Evolutionary conservation across 1,140 invertebrate genomes (phyloP), one percentile per base, ranked within the genome.

Genomic region (Apolygus lucorum): DNA sequence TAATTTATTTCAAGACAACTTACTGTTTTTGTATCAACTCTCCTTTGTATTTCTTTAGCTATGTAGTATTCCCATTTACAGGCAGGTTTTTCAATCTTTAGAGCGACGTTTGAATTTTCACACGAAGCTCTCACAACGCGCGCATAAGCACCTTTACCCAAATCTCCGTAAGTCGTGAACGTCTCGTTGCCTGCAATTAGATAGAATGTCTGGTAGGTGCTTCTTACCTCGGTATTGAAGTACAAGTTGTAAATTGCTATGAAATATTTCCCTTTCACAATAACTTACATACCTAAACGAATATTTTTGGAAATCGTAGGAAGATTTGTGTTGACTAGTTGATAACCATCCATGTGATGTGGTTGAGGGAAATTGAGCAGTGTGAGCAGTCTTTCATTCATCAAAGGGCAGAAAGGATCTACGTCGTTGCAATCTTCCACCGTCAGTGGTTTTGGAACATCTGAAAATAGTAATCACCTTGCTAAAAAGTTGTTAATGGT

Each of bases 1-100:
- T n/a, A n/a, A n/a, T n/a, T n/a, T n/a, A n/a, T 11, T 62, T 22
- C 2, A 62, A 62, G 4, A 8, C 22, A 62, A 74, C 73, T 79
- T 84, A 89, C 85, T 86, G 88, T 84, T 76, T 86, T 82, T 21
- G 86, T 84, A 79, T 87, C 84, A 69, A 92, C 79, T 68, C 90
- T 84, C 34, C 82, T 78, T 74, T 88, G 86, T 72, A 92, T 84
- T 79, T 92, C 90, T 74, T 87, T 83, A 71, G 85, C 86, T 72
- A 92, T 89, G 75, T 91, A 91, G 77, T 85, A 90, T 78, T 92
- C 90, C 90, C 90, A 92, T 69, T 85, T 84, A 76, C 89, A 89
- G 29, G 87, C 83, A 1, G 89, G 89, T 73, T 87, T 89, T 78
- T 91, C 89, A 74, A 73, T 21, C 72, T 76, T 76, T 24, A 76